These are phyloP conservation scores for Crocodylus rhombifer DNA, from an alignment of 2,797 vertebrate genomes.

Conservation along the genomic window DNA sequence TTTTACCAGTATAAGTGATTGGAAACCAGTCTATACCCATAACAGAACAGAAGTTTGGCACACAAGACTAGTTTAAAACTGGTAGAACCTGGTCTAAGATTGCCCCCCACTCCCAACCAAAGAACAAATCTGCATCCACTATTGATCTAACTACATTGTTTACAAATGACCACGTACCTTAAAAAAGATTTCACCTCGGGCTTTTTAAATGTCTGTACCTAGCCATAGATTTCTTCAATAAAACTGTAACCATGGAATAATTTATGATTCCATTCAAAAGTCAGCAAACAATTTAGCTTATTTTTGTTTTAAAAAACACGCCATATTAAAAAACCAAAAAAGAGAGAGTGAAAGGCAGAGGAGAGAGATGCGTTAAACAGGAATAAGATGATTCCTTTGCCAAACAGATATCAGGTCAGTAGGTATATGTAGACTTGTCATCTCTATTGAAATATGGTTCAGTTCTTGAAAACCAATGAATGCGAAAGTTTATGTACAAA, in stretches of 20 bases:
- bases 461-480: accelerated
- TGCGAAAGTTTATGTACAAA: not conserved
- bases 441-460: not conserved
- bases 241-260: not conserved
- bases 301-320: not conserved
- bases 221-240: not conserved
- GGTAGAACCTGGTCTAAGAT: too few relatives aligned
- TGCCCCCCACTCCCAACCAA: too few relatives aligned
- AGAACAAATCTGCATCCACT: too few relatives aligned
- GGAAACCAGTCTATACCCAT: too few relatives aligned
- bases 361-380: not conserved
- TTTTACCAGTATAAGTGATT: too few relatives aligned
- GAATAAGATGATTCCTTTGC: not conserved
- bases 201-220: too few relatives aligned
- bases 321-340: not conserved
- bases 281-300: not conserved
- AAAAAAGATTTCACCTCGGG: too few relatives aligned
- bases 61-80: too few relatives aligned
- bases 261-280: not conserved
- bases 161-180: too few relatives aligned
- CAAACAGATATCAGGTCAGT: not conserved
- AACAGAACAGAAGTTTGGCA: too few relatives aligned
- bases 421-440: accelerated
- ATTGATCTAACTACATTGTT: too few relatives aligned
- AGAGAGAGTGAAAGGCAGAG: not conserved